Conservation (phyloP, 1,140 invertebrate species). For the Brachionus paranguensis region DNA sequence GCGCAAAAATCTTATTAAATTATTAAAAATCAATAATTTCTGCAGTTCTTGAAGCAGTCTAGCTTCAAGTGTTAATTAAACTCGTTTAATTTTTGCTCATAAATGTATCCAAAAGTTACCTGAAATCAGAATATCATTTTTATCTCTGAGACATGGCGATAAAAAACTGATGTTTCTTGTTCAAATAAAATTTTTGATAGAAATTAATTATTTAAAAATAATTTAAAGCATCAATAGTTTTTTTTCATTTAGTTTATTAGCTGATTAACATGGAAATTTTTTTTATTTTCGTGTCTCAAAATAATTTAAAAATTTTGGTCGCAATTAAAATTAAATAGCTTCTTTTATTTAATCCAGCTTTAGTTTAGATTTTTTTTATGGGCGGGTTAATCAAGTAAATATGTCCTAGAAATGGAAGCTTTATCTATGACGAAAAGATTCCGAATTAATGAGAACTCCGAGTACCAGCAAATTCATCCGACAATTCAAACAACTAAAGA, state of each 20-base stretch:
- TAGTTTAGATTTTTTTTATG: not conserved
- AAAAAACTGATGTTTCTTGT: no score
- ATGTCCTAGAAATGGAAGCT: slow-evolving; percentile 13
- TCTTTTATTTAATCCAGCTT: not conserved
- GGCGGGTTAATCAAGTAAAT: not conserved
- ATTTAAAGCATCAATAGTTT: no score
- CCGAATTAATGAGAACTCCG: not conserved
- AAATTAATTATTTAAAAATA: no score
- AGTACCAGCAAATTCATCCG: not conserved
- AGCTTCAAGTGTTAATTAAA: not conserved
- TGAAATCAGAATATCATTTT: not conserved
- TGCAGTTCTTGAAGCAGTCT: not conserved
- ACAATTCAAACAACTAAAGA: not conserved
- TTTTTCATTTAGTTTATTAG: no score
- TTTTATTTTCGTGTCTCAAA: not conserved
- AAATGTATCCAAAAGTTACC: not conserved
- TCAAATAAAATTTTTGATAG: no score
- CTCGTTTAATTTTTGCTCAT: not conserved
- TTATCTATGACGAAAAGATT: slow-evolving; percentile 21
- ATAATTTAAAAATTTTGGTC: not conserved
- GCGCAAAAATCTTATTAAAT: not conserved
- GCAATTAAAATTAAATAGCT: not conserved
- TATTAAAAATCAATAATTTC: not conserved
- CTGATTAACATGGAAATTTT: not conserved
- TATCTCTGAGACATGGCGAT: not conserved